Evolutionary conservation across 2,888 invertebrate genomes (phyloP).

Genomic region (Drosophila atripex): DNA sequence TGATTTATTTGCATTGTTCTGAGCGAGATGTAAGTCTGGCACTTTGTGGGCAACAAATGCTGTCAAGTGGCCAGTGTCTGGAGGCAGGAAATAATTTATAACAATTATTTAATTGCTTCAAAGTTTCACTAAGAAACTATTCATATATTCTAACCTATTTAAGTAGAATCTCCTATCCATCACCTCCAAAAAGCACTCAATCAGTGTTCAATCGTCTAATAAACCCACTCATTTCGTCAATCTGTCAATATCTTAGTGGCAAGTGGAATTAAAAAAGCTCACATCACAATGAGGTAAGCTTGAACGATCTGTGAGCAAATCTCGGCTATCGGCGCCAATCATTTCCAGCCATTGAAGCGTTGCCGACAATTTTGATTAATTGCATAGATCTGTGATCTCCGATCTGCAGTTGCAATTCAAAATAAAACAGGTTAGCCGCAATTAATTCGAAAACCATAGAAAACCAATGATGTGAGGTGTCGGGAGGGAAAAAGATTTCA

Average conservation of each 20-base stretch:
- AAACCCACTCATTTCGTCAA: slow-evolving; percentile 57
- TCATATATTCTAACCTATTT: background rate
- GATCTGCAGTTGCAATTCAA: slow-evolving; percentile 22
- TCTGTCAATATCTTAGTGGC: slow-evolving; percentile 46
- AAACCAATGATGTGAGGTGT: slow-evolving; percentile 13
- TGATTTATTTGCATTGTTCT: slow-evolving; percentile 58
- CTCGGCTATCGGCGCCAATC: slow-evolving; percentile 25
- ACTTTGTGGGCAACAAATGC: slow-evolving; percentile 19
- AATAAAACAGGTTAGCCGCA: slow-evolving; percentile 32
- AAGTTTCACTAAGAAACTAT: too few relatives aligned
- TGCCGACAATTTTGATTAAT: slow-evolving; percentile 46
- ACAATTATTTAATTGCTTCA: slow-evolving; percentile 4
- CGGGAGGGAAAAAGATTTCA: background rate
- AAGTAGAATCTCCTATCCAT: background rate
- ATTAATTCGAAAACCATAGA: slow-evolving; percentile 47
- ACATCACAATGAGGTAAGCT: slow-evolving; percentile 55
- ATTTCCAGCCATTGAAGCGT: slow-evolving; percentile 21
- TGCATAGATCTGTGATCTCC: slow-evolving; percentile 30
- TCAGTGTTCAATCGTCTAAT: slow-evolving; percentile 39
- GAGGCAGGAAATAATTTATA: slow-evolving; percentile 8
- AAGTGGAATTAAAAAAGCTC: slow-evolving; percentile 40
- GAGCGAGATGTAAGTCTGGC: slow-evolving; percentile 14
- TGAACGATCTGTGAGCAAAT: slow-evolving; percentile 21
- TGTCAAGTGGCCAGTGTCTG: slow-evolving; percentile 1
- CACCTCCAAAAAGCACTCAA: slow-evolving; percentile 1